Conservation (phyloP, 2,797 vertebrate species). For the Trematomus bernacchii region DNA sequence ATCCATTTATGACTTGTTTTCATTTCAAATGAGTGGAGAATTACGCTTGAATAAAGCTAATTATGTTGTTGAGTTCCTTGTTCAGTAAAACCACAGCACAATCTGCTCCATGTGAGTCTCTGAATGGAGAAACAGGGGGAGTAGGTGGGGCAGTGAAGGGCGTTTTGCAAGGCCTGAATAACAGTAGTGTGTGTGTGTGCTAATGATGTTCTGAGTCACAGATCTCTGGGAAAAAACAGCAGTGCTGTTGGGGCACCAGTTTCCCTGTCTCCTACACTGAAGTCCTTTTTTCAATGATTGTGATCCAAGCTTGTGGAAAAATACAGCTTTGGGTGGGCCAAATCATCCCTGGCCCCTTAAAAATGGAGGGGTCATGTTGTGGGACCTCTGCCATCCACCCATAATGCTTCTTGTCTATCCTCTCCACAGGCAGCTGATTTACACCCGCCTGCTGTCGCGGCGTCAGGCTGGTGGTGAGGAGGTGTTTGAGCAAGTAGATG, state of each 20-base stretch:
- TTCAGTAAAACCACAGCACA: slow-evolving; percentile 27
- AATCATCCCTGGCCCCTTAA: slow-evolving; percentile 5
- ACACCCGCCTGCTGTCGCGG: slow-evolving; percentile 45
- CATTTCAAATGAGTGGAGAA: slow-evolving; percentile 21
- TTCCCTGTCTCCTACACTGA: slow-evolving; percentile 22
- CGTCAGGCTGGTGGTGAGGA: slow-evolving; percentile 42
- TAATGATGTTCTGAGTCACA: slow-evolving; percentile 70
- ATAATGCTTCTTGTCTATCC: slow-evolving; percentile 13
- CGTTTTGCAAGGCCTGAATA: slow-evolving; percentile 54
- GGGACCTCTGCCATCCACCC: slow-evolving; percentile 13
- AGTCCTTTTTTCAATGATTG: slow-evolving; percentile 25
- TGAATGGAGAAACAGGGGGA: slow-evolving; percentile 21
- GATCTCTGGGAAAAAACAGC: slow-evolving; percentile 58
- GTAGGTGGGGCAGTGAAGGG: slow-evolving; percentile 55
- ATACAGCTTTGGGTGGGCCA: slow-evolving; percentile 22
- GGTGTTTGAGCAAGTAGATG: slow-evolving; percentile 53
- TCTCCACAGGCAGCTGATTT: slow-evolving; percentile 26
- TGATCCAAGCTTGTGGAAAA: slow-evolving; percentile 22
- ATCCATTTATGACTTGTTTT: slow-evolving; percentile 35
- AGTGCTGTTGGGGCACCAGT: slow-evolving; percentile 16
- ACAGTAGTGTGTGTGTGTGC: slow-evolving; percentile 54
- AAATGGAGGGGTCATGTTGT: neutral
- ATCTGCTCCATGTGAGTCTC: slow-evolving; percentile 24
- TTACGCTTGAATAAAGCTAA: slow-evolving; percentile 26
- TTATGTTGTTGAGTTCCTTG: slow-evolving; percentile 16